phyloP scores from a whole-genome alignment of 2,113 vertebrate species.

The Otis tarda region DNA sequence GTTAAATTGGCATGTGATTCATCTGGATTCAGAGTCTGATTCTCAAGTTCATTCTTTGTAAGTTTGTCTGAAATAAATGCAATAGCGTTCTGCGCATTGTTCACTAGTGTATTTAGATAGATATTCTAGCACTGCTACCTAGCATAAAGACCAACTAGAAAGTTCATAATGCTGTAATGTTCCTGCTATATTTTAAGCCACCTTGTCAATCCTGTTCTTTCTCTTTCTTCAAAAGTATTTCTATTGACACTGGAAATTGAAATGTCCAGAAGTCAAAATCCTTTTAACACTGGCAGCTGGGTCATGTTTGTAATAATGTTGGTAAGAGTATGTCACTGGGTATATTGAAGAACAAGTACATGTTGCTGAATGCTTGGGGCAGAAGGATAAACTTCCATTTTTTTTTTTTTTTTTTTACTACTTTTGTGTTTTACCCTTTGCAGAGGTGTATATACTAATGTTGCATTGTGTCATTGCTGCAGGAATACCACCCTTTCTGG shows the following conservation, averaged over 20 bases:
- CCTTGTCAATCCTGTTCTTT: not conserved
- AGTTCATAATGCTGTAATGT: not conserved
- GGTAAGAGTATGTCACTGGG: not conserved
- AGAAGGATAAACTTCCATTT: not conserved
- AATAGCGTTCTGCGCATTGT: not conserved
- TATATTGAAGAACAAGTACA: not conserved
- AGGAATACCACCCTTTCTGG: constrained; percentile 86
- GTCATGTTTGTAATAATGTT: not conserved
- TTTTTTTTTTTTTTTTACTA: not conserved
- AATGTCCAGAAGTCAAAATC: not conserved
- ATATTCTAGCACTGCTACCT: not conserved
- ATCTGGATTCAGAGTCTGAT: constrained; percentile 66
- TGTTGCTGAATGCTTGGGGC: not conserved
- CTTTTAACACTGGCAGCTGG: not conserved
- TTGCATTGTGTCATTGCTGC: not conserved
- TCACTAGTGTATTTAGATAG: not conserved
- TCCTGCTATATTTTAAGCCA: not conserved
- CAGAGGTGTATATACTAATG: not conserved
- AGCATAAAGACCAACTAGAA: not conserved
- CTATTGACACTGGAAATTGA: not conserved
- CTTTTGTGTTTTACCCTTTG: not conserved
- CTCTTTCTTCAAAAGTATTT: not conserved
- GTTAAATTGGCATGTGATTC: constrained; percentile 81
- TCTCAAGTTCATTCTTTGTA: constrained; percentile 39
- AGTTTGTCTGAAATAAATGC: constrained; percentile 42